These are phyloP conservation scores for Bungarus multicinctus DNA, from an alignment of 2,113 vertebrate species.

Conservation along the genomic window DNA sequence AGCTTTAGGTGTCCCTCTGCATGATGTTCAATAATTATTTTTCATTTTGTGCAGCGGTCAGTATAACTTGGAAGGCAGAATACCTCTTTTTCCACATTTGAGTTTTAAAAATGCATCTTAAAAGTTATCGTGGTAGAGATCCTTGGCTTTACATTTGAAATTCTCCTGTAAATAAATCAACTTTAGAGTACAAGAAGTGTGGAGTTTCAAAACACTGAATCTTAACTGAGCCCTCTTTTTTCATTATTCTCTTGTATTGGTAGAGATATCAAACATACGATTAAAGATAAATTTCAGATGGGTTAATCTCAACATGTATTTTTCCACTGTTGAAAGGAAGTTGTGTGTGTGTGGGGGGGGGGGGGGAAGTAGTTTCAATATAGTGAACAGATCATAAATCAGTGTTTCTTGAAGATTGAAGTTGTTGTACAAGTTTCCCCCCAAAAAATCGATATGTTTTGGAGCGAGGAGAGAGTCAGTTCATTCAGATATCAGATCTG, in stretches of 20 bases:
- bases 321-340: background rate
- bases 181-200: background rate
- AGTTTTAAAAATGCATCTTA: background rate
- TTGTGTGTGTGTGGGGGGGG: no score
- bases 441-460: background rate
- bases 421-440: background rate
- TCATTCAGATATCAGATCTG: background rate
- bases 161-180: background rate
- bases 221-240: background rate
- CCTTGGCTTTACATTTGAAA: background rate
- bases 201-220: background rate
- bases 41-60: background rate
- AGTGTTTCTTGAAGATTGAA: background rate
- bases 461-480: background rate
- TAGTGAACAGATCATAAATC: background rate
- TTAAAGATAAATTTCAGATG: background rate
- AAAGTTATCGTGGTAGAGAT: background rate
- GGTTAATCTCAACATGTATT: background rate
- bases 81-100: background rate
- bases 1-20: background rate
- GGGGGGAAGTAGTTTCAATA: no score
- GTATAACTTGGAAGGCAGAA: background rate
- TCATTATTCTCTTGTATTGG: background rate
- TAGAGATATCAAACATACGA: background rate
- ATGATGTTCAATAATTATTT: no score